Conservation (phyloP, 2,888 invertebrate species). For the Euplexia lucipara region DNA sequence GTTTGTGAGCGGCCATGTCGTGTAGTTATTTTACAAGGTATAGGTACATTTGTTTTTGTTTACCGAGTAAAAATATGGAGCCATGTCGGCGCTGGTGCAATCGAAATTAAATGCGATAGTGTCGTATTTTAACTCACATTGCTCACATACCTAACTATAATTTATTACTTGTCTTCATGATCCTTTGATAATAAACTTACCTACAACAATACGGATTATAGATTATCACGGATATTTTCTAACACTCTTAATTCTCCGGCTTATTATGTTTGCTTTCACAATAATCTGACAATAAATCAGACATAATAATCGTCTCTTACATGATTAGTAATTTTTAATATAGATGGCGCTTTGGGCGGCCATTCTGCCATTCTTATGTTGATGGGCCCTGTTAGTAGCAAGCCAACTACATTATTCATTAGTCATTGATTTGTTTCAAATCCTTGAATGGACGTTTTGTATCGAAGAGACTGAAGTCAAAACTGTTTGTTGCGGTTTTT, state of each 20-base stretch:
- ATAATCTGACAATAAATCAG: constrained; percentile 25
- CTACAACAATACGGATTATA: constrained; percentile 17
- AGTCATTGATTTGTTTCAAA: not conserved
- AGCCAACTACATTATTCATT: not conserved
- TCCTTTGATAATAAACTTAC: constrained; percentile 9
- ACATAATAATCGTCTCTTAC: not conserved
- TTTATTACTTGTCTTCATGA: not conserved
- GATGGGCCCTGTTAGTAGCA: not conserved
- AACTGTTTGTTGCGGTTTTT: not conserved
- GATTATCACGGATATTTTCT: not conserved
- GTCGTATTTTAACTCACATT: constrained; percentile 18
- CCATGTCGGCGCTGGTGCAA: constrained; percentile 22
- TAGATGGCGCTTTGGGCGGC: constrained; percentile 6
- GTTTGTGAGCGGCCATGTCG: constrained; percentile 40
- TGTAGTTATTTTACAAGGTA: constrained; percentile 26
- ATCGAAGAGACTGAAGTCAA: not conserved
- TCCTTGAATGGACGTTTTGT: not conserved
- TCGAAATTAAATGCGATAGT: constrained; percentile 22
- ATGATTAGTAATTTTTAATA: constrained; percentile 6
- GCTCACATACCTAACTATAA: not conserved
- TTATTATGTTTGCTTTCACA: not conserved
- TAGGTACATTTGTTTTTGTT: constrained; percentile 51
- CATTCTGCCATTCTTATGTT: not conserved
- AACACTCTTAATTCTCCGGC: not conserved
- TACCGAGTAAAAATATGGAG: constrained; percentile 44